phyloP scores from a whole-genome alignment of 92 coral and sea anemone species.

The Diadumene lineata region DNA sequence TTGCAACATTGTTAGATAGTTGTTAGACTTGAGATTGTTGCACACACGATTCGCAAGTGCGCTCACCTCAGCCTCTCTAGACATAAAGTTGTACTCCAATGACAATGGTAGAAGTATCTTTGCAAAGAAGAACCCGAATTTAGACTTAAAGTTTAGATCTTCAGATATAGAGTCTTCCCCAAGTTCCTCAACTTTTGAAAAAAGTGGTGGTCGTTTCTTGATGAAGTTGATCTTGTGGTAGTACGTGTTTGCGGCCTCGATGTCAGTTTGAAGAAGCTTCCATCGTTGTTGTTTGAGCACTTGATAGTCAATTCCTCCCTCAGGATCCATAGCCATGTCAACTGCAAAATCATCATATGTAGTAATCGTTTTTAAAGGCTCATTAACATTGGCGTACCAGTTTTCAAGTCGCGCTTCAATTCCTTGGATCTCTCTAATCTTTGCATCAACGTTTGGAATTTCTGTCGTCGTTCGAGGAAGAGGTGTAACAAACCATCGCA shows the following conservation, averaged over 20 bases:
- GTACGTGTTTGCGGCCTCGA: constrained; percentile 21
- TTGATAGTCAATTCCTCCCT: constrained; percentile 7
- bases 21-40: constrained; percentile 7
- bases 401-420: constrained; percentile 34
- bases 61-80: constrained; percentile 31
- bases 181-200: constrained; percentile 40
- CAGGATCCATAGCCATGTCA: constrained; percentile 4
- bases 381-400: constrained; percentile 42
- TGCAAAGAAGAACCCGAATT: constrained; percentile 39
- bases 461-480: neutral
- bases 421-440: constrained; percentile 32
- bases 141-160: constrained; percentile 17
- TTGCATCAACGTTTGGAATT: constrained; percentile 1
- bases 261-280: constrained; percentile 1
- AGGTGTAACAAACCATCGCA: neutral
- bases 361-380: neutral
- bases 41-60: constrained; percentile 13
- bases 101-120: constrained; percentile 42
- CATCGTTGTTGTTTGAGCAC: constrained; percentile 19
- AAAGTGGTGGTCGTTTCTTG: constrained; percentile 45
- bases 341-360: constrained; percentile 3
- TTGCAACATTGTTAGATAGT: neutral
- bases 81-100: constrained; percentile 34
- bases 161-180: constrained; percentile 19
- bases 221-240: constrained; percentile 20